Evolutionary conservation across 2,888 invertebrate species (phyloP), one percentile per base, ranked within the genome.

Genomic region (Terebella lapidaria): DNA sequence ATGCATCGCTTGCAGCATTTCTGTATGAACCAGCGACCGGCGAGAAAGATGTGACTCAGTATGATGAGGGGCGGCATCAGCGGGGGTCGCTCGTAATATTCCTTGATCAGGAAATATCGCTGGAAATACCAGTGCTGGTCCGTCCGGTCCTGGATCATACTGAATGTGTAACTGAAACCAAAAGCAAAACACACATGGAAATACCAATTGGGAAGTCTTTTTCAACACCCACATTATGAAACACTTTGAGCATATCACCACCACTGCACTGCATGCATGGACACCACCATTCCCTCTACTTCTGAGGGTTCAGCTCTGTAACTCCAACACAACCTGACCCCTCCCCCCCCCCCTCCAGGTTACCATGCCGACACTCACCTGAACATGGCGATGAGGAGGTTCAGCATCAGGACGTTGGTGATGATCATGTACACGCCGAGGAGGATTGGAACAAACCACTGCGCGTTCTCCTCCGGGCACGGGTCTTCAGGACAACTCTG

Each of bases 371-470:
- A n/a, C n/a, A n/a, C n/a, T n/a, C 22, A 79, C 79, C 79, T 78
- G 75, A 80, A 80, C 78, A 80, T 79, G 57, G 80, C 80, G 66
- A 80, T 80, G 54, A 80, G 76, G 1, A 80, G 75, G 63, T 80
- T 80, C 20, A 80, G 72, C 60, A 80, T 72, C 10, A 80, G 71
- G 18, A 80, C 74, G 57, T 79, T 79, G 58, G 78, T 76, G 62
- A 80, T 68, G 47, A 80, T 66, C 61, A 79, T 76, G 66, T 80
- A 80, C 26, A 75, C 53, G 5, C 74, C 78, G 67, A 79, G 70
- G 58, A 79, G 58, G 20, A 76, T 65, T 0, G 77, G 76, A 15
- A 74, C 76, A 3, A 77, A 63, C 58, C 70, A 72, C 20, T 30
- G 27, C 22, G 61, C 54, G 42, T 28, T 45, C 26, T 28, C 47